Evolutionary conservation across 2,113 vertebrate genomes (phyloP).

Genomic region (Turnix velox): DNA sequence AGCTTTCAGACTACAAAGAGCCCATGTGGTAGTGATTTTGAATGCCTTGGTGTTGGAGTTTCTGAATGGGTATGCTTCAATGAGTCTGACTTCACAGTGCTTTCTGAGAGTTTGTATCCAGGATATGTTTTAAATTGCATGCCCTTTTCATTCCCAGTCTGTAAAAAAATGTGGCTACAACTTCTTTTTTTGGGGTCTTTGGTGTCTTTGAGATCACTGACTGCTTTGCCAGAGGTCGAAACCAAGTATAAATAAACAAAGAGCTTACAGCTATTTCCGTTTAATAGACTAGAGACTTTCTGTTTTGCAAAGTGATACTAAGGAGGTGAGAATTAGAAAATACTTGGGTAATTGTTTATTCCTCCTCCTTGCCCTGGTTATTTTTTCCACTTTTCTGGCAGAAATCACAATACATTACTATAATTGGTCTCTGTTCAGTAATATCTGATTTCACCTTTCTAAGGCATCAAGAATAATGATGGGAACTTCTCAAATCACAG

Average conservation of each 20-base stretch:
- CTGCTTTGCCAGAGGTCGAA: not conserved
- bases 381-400: not conserved
- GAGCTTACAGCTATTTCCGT: not conserved
- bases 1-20: not conserved
- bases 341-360: not conserved
- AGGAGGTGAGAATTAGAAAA: slow-evolving; percentile 15
- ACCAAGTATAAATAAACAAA: slow-evolving; percentile 16
- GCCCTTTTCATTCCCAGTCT: not conserved
- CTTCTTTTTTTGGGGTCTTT: not conserved
- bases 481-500: not conserved
- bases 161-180: not conserved
- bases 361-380: accelerated
- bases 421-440: not conserved
- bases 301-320: not conserved
- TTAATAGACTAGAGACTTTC: not conserved
- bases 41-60: not conserved
- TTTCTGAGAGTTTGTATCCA: not conserved
- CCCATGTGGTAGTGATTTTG: not conserved
- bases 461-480: not conserved
- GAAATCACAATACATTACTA: not conserved
- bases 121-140: not conserved
- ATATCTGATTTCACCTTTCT: not conserved
- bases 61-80: not conserved
- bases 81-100: not conserved
- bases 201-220: not conserved